phyloP scores from a whole-genome alignment of 1,140 invertebrate genomes.

The Pseudomyrmex flavicornis region DNA sequence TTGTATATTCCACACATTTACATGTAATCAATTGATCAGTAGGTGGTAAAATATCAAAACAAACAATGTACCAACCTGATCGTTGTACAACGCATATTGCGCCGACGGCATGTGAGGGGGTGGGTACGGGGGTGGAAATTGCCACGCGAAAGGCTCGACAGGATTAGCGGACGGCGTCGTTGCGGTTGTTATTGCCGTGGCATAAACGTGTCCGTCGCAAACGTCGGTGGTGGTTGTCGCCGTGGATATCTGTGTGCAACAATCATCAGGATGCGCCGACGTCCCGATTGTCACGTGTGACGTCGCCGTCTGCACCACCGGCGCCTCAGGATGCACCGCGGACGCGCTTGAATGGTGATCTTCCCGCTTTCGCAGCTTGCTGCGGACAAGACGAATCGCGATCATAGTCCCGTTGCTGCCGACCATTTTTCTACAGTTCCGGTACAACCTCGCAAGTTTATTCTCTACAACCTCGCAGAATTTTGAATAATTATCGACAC shows the following conservation, averaged over 20 bases:
- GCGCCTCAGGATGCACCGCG: slow-evolving; percentile 87
- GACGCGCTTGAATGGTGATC: slow-evolving; percentile 88
- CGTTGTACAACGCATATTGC: slow-evolving; percentile 91
- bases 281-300: slow-evolving; percentile 64
- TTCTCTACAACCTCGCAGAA: slow-evolving; percentile 56
- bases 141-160: slow-evolving; percentile 90
- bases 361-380: slow-evolving; percentile 93
- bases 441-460: slow-evolving; percentile 79
- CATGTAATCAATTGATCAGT: not conserved
- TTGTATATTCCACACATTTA: not conserved
- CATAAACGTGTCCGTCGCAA: slow-evolving; percentile 75
- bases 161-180: slow-evolving; percentile 71
- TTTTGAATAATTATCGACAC: not conserved
- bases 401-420: slow-evolving; percentile 93
- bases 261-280: slow-evolving; percentile 68
- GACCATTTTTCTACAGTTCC: slow-evolving; percentile 88
- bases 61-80: slow-evolving; percentile 88
- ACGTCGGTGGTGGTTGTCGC: slow-evolving; percentile 70
- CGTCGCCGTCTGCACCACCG: slow-evolving; percentile 87
- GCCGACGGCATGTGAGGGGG: slow-evolving; percentile 86
- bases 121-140: slow-evolving; percentile 89
- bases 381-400: slow-evolving; percentile 94
- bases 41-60: slow-evolving; percentile 3
- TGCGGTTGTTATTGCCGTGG: not conserved
- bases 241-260: slow-evolving; percentile 68